Evolutionary conservation across 2,888 invertebrate species (phyloP), one percentile per base, ranked within the genome.

Genomic region (Synanthedon vespiformis): DNA sequence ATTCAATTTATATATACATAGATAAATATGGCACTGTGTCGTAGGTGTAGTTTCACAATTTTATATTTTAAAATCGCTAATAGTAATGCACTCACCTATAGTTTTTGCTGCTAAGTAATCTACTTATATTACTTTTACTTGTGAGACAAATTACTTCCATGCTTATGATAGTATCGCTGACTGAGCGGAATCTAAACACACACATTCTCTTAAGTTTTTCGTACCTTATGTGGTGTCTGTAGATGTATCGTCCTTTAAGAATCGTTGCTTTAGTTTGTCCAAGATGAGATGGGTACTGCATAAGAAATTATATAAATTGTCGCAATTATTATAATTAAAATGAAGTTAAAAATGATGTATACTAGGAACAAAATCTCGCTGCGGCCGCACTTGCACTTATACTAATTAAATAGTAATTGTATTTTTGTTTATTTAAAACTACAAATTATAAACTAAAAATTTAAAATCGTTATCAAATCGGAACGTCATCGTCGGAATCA

Each of bases 231-330:
- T 57, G 54, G 54, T 56, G 6, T 51, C 18, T 53, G 10, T 53
- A 14, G 48, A 50, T 53, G 13, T 56, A 49, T 60, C 61, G 60
- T 57, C 58, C 57, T 62, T 59, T 62, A 58, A 60, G 61, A 61
- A 60, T 58, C 53, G 56, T 18, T 50, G 27, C 18, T 16, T 50
- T n/a, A 34, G 27, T 50, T 49, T 50, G 62, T 56, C 62, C 67
- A 69, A 75, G 77, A 77, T 77, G 77, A 76, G 77, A 74, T 61
- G 60, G 76, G 75, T 68, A 63, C 49, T 55, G 5, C 8, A 40
- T 50, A 50, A 5, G 5, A 49, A 10, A 18, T 49, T 5, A 6
- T 14, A 16, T 49, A 18, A 16, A 49, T 16, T 49, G 22, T n/a
- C 47, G 14, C 47, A 44, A 44, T 14, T 44, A 44, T 4, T 44